A percentile compares a stretch with the other conserved stretches of the same genome.
phyloP scores from a whole-genome alignment of 1,140 invertebrate species.

The Adoxophyes honmai region DNA sequence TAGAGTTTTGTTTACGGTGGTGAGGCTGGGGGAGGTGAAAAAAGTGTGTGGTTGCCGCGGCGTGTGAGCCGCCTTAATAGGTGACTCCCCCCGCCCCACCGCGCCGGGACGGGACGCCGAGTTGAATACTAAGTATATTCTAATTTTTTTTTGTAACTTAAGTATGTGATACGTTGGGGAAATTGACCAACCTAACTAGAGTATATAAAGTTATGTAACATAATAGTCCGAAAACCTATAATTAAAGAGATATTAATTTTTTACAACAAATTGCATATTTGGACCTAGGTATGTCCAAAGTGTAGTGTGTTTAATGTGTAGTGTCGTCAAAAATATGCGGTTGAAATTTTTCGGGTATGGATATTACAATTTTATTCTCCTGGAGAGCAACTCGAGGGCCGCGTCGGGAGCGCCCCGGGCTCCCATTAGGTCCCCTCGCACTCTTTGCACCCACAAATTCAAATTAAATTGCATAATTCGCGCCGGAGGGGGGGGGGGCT shows the following conservation, averaged over 20 bases:
- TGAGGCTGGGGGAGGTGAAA: conserved; percentile 44
- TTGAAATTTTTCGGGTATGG: too few species aligned
- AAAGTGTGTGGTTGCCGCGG: conserved; percentile 44
- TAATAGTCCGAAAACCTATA: too few species aligned
- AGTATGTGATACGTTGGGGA: too few species aligned
- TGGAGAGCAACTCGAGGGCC: not conserved
- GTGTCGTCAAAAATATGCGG: too few species aligned
- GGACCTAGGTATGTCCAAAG: too few species aligned
- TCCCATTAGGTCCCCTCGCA: conserved; percentile 10
- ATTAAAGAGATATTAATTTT: too few species aligned
- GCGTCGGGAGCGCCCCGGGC: not conserved
- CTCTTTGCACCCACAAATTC: conserved; percentile 48
- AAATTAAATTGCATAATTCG: conserved; percentile 70
- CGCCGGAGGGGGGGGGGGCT: conserved; percentile 15
- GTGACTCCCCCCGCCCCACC: conserved; percentile 21
- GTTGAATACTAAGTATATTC: not conserved
- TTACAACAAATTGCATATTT: too few species aligned
- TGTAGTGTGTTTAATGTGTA: too few species aligned
- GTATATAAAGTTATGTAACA: too few species aligned
- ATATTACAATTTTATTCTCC: too few species aligned
- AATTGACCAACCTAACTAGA: too few species aligned
- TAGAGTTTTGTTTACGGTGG: conserved; percentile 40
- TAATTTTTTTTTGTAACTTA: too few species aligned
- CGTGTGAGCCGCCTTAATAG: conserved; percentile 57
- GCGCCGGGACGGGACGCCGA: not conserved